Conservation (phyloP, 2,113 vertebrate species). For the Bostrychus sinensis region DNA sequence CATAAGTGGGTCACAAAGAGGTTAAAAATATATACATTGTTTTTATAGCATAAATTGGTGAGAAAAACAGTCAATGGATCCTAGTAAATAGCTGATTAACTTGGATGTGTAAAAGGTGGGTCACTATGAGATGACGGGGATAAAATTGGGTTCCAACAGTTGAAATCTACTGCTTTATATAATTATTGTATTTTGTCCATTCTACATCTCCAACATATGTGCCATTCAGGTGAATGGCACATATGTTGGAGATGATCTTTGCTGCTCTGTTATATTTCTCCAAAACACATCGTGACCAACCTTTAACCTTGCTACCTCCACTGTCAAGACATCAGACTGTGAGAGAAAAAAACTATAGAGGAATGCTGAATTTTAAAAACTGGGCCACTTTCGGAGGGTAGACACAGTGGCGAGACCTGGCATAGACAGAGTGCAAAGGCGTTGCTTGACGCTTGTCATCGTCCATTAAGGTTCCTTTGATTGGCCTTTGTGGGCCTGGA, state of each 20-base stretch:
- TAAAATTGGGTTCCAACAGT: too few species aligned
- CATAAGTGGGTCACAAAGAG: too few species aligned
- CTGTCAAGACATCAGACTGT: constrained; percentile 20
- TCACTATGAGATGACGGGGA: too few species aligned
- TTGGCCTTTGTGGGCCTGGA: constrained; percentile 92
- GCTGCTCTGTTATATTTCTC: constrained; percentile 22
- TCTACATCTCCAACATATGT: too few species aligned
- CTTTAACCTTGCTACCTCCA: constrained; percentile 54
- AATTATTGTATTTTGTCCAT: too few species aligned
- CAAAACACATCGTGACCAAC: constrained; percentile 29
- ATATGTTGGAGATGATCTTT: constrained; percentile 35
- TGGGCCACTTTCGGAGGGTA: constrained; percentile 50
- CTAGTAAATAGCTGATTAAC: too few species aligned
- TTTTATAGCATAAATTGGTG: too few species aligned
- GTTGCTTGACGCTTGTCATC: constrained; percentile 86
- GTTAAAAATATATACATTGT: too few species aligned
- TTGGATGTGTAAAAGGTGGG: too few species aligned
- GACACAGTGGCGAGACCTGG: constrained; percentile 59
- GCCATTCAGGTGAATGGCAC: constrained; percentile 5
- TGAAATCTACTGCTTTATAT: too few species aligned
- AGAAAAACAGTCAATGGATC: too few species aligned
- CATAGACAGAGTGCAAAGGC: constrained; percentile 69
- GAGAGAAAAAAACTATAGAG: constrained; percentile 28
- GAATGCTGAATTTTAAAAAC: constrained; percentile 62
- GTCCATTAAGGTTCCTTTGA: constrained; percentile 87